These are phyloP conservation scores for Lochmaea capreae DNA, from an alignment of 2,888 invertebrate species.

Conservation along the genomic window DNA sequence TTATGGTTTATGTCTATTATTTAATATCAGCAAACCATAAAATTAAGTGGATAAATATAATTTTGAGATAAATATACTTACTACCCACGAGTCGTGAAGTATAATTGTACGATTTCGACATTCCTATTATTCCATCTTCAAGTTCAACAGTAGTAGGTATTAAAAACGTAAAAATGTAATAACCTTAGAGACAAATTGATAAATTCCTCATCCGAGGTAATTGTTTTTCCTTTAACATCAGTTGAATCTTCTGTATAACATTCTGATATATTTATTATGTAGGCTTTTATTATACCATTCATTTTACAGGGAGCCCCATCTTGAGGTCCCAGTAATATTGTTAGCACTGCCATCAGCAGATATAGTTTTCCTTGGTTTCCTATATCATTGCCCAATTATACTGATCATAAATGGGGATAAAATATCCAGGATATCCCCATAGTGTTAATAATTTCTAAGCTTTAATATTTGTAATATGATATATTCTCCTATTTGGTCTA, in stretches of 20 bases:
- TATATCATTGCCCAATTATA: too few species aligned
- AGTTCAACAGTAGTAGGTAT: conserved; percentile 24
- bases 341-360: background rate
- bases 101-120: background rate
- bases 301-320: conserved; percentile 37
- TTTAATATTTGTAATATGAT: too few species aligned
- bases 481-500: too few species aligned
- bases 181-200: conserved; percentile 7
- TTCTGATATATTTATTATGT: background rate
- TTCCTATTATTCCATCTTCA: conserved; percentile 28
- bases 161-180: conserved; percentile 28
- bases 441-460: too few species aligned
- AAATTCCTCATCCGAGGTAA: background rate
- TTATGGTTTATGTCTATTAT: too few species aligned
- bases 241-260: conserved; percentile 11
- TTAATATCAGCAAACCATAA: too few species aligned
- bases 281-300: conserved; percentile 28
- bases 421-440: too few species aligned
- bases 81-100: conserved; percentile 38
- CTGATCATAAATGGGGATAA: too few species aligned
- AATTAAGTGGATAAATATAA: too few species aligned
- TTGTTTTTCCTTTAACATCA: background rate
- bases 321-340: conserved; percentile 8
- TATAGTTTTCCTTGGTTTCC: too few species aligned
- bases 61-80: conserved; percentile 28